These are phyloP conservation scores for Hexactinellida sp. DNA, from an alignment of 37 sponge, comb jelly and placozoan genomes.

Conservation along the genomic window DNA sequence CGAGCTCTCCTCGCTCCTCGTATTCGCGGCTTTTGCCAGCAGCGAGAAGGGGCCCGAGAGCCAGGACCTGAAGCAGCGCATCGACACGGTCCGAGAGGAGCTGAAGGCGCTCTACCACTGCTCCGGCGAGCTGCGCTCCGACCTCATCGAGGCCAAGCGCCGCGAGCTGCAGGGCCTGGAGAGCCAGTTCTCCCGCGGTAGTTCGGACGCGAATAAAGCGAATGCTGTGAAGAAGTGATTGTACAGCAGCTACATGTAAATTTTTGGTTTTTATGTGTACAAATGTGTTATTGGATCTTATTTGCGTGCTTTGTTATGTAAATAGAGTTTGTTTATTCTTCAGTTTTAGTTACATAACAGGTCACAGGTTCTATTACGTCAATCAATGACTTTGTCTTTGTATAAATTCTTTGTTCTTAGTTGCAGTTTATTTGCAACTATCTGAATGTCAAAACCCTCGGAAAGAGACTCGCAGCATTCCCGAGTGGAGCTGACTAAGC, in stretches of 20 bases:
- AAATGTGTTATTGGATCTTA: neutral
- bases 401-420: too few relatives aligned
- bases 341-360: too few relatives aligned
- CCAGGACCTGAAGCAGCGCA: neutral
- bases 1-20: constrained; percentile 67
- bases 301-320: neutral
- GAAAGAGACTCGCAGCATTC: too few relatives aligned
- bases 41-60: neutral
- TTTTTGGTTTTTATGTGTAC: neutral
- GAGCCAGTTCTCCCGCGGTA: neutral
- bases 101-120: neutral
- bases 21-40: constrained; percentile 31
- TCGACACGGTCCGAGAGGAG: neutral
- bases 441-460: too few relatives aligned
- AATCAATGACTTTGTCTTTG: too few relatives aligned
- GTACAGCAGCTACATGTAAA: too few relatives aligned
- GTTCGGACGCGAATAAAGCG: neutral
- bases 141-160: neutral
- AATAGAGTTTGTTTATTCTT: neutral
- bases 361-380: too few relatives aligned
- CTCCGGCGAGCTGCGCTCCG: neutral
- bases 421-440: too few relatives aligned
- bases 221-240: neutral
- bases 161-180: neutral
- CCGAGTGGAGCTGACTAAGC: too few relatives aligned